phyloP scores from a whole-genome alignment of 2,888 invertebrate genomes.

The Lepidonotus clava region DNA sequence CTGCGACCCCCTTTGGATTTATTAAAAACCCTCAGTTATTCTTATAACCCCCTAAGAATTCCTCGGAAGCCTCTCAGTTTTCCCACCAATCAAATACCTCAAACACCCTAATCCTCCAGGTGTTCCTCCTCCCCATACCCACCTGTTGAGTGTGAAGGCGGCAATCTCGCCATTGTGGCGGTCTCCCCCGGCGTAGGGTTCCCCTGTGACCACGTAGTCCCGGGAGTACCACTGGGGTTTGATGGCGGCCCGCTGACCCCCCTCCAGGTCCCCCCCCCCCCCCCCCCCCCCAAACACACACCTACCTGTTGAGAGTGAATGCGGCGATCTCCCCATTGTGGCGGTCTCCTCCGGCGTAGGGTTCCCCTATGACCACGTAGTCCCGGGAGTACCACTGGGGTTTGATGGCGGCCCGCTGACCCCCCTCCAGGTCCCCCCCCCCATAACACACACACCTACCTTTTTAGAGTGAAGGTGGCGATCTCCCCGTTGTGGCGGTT shows the following conservation, averaged over 20 bases:
- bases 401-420: no score
- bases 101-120: no score
- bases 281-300: no score
- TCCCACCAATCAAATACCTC: no score
- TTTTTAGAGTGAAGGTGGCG: conserved; percentile 92
- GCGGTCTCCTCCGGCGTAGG: conserved; percentile 80
- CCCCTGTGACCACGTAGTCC: conserved; percentile 88
- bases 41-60: no score
- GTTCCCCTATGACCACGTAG: conserved; percentile 57
- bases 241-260: conserved; percentile 89
- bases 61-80: no score
- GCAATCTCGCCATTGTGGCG: conserved; percentile 95
- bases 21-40: no score
- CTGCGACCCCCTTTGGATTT: no score
- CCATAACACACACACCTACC: no score
- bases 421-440: no score
- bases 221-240: conserved; percentile 94
- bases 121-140: no score
- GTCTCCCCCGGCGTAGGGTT: conserved; percentile 94
- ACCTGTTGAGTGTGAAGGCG: conserved; percentile 91
- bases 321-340: conserved; percentile 95
- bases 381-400: conserved; percentile 57
- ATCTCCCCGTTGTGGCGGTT: conserved; percentile 96
- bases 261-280: conserved; percentile 87
- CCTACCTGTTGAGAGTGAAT: conserved; percentile 89